Percentiles rank a stretch among this genome's conserved stretches.
phyloP scores from a whole-genome alignment of 1,140 invertebrate species.

The Sinella curviseta region DNA sequence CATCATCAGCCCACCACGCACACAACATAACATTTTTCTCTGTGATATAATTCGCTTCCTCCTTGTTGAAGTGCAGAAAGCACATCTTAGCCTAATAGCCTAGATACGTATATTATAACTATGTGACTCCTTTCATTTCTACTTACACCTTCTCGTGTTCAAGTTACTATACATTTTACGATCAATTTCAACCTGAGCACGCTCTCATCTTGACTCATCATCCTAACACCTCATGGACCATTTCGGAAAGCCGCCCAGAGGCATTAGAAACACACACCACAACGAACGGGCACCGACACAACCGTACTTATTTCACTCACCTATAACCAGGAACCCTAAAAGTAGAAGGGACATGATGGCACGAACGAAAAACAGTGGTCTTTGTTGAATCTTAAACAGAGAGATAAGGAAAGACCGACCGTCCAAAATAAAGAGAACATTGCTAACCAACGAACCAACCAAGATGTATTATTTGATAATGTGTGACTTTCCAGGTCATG shows the following conservation, averaged over 20 bases:
- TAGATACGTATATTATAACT: too few species aligned
- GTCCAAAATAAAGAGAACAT: too few species aligned
- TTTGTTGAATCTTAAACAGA: constrained; percentile 10
- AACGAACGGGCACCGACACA: background rate
- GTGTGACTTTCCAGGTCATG: background rate
- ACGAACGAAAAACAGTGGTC: background rate
- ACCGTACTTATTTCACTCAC: too few species aligned
- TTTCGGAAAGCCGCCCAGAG: background rate
- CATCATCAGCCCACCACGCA: background rate
- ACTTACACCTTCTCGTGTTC: too few species aligned
- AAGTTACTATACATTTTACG: background rate
- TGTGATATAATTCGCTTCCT: too few species aligned
- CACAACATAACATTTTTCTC: too few species aligned
- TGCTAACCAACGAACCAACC: background rate
- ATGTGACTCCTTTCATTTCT: too few species aligned
- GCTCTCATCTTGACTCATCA: constrained; percentile 5
- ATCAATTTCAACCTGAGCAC: constrained; percentile 22
- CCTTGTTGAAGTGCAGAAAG: too few species aligned
- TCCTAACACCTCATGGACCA: constrained; percentile 18
- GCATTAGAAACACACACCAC: too few species aligned
- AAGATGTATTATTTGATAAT: background rate
- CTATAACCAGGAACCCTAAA: too few species aligned
- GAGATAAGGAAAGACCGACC: background rate
- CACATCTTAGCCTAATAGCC: too few species aligned
- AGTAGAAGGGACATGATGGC: background rate